phyloP scores from a whole-genome alignment of 2,113 vertebrate genomes.

The Eudyptes chrysolophus region DNA sequence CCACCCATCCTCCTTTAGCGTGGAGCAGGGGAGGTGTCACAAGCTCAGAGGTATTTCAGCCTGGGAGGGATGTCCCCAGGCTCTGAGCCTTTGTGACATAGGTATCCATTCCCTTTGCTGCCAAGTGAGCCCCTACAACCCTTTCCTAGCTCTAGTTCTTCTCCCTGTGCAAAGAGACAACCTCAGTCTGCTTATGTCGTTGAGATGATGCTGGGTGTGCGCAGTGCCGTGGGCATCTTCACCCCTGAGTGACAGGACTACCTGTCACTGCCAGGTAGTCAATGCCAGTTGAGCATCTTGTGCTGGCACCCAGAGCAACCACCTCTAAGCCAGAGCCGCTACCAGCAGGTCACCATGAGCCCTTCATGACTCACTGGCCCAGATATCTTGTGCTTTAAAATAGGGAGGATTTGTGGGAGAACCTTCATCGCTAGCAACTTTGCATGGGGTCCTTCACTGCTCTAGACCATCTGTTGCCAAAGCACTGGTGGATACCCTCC shows the following conservation, averaged over 20 bases:
- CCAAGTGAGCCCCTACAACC: background rate
- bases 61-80: background rate
- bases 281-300: background rate
- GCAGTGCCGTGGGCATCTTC: too few species aligned
- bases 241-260: background rate
- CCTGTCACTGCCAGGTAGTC: background rate
- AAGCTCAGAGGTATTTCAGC: background rate
- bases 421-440: background rate
- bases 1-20: background rate
- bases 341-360: background rate
- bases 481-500: background rate
- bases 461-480: background rate
- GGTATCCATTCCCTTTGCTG: background rate
- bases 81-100: background rate
- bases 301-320: background rate
- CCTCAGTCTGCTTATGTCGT: fast-evolving
- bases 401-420: background rate
- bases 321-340: background rate
- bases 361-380: fast-evolving
- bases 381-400: background rate
- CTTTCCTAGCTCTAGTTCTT: background rate
- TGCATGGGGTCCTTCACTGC: background rate
- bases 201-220: background rate
- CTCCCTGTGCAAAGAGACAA: background rate
- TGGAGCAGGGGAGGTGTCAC: background rate